Base-by-base conservation (phyloP, 2,797 vertebrate species). In the Acanthurus leucopareius region DNA sequence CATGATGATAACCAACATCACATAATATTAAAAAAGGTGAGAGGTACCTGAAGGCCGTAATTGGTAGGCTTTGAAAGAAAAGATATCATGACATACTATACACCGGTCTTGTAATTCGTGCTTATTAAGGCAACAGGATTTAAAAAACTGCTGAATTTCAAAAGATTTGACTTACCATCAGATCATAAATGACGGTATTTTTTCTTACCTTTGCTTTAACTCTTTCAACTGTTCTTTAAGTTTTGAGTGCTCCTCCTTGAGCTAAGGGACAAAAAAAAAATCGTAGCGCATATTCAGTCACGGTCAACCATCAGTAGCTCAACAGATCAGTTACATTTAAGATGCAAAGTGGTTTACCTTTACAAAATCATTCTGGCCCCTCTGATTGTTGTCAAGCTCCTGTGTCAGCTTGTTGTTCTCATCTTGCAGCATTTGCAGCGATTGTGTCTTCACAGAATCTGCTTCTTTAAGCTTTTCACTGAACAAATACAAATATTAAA, bases 201-300 rank as follows among this genome's bases (percentile, higher is more conserved):
- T 54, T 3, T 53, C 95, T 93, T 93, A 99, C 98, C 98, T 98
- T 91, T 96, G 96, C 94, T 98, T 97, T 92, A 97, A 95, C 88
- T 98, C 96, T 91, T 97, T 92, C 69, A 99, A 91, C 91, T 98
- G 97, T 87, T 96, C 97, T 88, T 96, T 97, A 77, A 99, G 96
- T 82, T 95, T 95, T 28, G 95, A 95, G 85, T 95, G 93, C 83
- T 98, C 96, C 67, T 97, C 96, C 92, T 97, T 96, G 80, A 98
- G 92, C 98, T 99, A 65, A 9, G 9, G 28, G 28, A 32, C 28
- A 32, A 32, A 32, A 25, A 45, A 58, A 72, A 22, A 66, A 51
- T 10, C 4, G 60, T 10, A 20, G 22, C 17, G 45, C 4, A 69
- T 14, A 70, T 47, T 25, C 20, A 52, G 8, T 19, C 10, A 45